Conservation (phyloP, 2,797 vertebrate species). For the Enteromius afrohamiltoni region DNA sequence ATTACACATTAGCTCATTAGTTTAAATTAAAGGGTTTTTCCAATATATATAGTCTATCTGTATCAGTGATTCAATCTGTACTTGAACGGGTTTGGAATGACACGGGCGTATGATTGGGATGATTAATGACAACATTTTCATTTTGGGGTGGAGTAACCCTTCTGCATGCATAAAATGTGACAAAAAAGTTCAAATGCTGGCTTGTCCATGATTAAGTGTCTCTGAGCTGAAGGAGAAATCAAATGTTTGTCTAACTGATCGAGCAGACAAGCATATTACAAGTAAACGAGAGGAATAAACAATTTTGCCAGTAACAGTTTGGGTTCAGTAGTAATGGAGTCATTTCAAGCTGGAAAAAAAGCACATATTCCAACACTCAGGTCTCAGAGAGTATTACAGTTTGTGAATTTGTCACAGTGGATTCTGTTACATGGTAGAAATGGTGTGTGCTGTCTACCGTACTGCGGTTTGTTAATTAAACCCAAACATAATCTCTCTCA, state of each 20-base stretch:
- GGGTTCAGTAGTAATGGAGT: background rate
- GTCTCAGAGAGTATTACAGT: slow-evolving; percentile 33
- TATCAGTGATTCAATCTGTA: no score
- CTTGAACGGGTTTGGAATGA: no score
- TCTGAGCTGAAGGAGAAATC: slow-evolving; percentile 15
- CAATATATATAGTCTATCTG: no score
- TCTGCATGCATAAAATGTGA: background rate
- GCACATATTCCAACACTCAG: slow-evolving; percentile 3
- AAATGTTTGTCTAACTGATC: slow-evolving; percentile 14
- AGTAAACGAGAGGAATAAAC: slow-evolving; percentile 22
- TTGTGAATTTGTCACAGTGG: slow-evolving; percentile 49
- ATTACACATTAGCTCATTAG: background rate
- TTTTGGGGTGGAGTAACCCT: no score
- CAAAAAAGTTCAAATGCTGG: background rate
- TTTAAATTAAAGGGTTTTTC: background rate
- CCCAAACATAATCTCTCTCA: slow-evolving; percentile 39
- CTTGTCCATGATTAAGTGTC: background rate
- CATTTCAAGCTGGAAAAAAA: background rate
- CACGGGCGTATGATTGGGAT: no score
- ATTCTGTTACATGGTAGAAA: slow-evolving; percentile 50
- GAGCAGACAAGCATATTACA: slow-evolving; percentile 28
- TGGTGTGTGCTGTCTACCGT: slow-evolving; percentile 31
- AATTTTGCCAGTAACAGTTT: slow-evolving; percentile 20
- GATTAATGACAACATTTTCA: no score
- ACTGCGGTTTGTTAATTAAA: slow-evolving; percentile 39